phyloP scores from a whole-genome alignment of 2,888 invertebrate species.

The Microctonus hyperodae region DNA sequence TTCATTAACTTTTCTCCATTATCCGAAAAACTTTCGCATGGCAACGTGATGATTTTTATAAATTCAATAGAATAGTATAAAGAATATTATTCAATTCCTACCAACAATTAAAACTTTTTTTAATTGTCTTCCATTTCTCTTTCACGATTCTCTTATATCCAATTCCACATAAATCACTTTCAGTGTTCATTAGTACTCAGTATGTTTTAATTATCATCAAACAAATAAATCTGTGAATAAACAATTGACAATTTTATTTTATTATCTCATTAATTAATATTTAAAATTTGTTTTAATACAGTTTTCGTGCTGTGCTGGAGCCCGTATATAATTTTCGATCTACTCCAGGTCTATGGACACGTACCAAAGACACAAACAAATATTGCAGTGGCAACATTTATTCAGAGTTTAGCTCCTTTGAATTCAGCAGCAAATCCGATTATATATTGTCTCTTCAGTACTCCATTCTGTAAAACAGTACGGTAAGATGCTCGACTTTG shows the following conservation, averaged over 20 bases:
- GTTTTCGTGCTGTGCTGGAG: conserved; percentile 96
- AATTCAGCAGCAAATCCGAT: conserved; percentile 95
- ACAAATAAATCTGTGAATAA: too few species aligned
- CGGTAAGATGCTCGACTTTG: conserved; percentile 68
- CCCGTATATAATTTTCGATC: conserved; percentile 91
- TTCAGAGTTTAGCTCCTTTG: conserved; percentile 89
- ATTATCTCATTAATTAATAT: neutral
- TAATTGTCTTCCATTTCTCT: too few species aligned
- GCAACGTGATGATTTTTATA: too few species aligned
- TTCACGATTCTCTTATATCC: too few species aligned
- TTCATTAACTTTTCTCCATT: too few species aligned
- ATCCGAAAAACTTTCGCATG: too few species aligned
- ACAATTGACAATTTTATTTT: neutral
- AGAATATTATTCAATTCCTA: too few species aligned
- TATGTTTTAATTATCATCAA: too few species aligned
- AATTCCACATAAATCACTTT: too few species aligned
- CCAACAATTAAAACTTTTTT: too few species aligned
- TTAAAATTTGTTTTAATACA: conserved; percentile 62
- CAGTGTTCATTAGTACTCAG: too few species aligned
- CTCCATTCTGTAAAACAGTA: conserved; percentile 82
- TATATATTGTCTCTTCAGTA: conserved; percentile 93
- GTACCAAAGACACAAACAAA: conserved; percentile 81
- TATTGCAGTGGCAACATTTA: conserved; percentile 86
- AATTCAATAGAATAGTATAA: too few species aligned
- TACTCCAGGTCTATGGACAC: conserved; percentile 87